Percentiles rank a stretch among this genome's conserved stretches.
Evolutionary conservation across 2,888 invertebrate species (phyloP).

Genomic region (Cataglyphis albicans): DNA sequence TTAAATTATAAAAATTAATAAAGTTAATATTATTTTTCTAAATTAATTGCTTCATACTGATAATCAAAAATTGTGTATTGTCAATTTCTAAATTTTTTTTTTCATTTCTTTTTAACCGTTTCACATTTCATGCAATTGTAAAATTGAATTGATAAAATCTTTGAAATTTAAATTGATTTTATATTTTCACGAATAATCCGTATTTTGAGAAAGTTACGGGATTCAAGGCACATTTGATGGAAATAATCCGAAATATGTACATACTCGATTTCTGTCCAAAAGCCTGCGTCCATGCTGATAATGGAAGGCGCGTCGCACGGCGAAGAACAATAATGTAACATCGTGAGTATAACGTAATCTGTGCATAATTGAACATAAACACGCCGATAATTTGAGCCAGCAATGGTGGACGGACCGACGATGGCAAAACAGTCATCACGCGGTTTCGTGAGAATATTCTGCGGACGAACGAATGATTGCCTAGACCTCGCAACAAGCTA

Average conservation of each 20-base stretch:
- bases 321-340: slow-evolving; percentile 62
- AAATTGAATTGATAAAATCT: neutral
- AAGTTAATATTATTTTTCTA: neutral
- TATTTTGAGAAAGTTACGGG: neutral
- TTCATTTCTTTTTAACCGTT: neutral
- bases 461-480: slow-evolving; percentile 38
- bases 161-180: neutral
- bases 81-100: neutral
- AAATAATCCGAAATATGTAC: neutral
- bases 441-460: slow-evolving; percentile 34
- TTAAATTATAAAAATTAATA: neutral
- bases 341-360: slow-evolving; percentile 70
- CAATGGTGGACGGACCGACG: slow-evolving; percentile 23
- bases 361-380: slow-evolving; percentile 79
- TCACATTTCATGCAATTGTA: neutral
- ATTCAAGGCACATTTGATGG: neutral
- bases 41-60: neutral
- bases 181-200: neutral
- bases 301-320: slow-evolving; percentile 16
- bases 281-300: slow-evolving; percentile 27
- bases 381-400: slow-evolving; percentile 72
- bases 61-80: neutral
- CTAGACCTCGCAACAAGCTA: slow-evolving; percentile 7
- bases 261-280: neutral
- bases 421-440: slow-evolving; percentile 42